Conservation (phyloP, 2,888 invertebrate genomes). For the Dilophus febrilis region DNA sequence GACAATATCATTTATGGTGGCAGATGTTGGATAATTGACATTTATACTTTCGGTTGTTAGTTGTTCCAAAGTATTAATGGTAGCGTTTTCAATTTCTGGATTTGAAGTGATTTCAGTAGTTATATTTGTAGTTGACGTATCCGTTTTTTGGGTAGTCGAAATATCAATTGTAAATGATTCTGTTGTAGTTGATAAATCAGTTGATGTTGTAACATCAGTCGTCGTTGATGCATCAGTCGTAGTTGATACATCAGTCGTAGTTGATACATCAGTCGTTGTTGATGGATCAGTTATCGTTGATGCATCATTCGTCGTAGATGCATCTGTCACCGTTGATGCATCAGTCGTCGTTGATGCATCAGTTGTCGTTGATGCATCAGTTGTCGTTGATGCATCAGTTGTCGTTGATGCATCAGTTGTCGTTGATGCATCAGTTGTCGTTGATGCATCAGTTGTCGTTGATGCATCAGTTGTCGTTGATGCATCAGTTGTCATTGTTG, state of each 20-base stretch:
- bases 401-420: slow-evolving; percentile 6
- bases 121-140: no score
- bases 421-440: slow-evolving; percentile 6
- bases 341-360: slow-evolving; percentile 3
- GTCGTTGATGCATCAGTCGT: slow-evolving; percentile 1
- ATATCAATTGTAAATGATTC: background rate
- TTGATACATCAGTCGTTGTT: background rate
- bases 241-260: background rate
- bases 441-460: slow-evolving; percentile 1
- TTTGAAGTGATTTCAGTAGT: no score
- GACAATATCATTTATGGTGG: no score
- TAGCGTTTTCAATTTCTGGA: no score
- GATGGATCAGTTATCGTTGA: background rate
- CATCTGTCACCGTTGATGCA: background rate
- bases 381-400: slow-evolving; percentile 4
- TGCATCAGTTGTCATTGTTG: background rate
- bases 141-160: background rate
- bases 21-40: no score
- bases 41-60: no score
- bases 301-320: no score
- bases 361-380: slow-evolving; percentile 2
- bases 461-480: slow-evolving; percentile 4
- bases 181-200: slow-evolving; percentile 3
- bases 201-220: background rate
- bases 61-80: no score